Conservation (phyloP, 2,888 invertebrate genomes). For the Spilarctia lutea region DNA sequence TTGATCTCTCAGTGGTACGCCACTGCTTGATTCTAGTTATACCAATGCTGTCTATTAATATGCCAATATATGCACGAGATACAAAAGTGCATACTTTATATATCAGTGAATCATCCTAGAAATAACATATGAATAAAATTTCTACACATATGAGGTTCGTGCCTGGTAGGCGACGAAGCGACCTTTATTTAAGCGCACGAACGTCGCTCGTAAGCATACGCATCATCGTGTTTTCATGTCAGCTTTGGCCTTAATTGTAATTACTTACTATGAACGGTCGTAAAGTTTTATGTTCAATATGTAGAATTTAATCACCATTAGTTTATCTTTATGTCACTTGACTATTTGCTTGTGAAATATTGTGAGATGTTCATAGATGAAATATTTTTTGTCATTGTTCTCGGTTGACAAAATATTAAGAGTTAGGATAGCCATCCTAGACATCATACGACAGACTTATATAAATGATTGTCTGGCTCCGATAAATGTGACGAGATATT, state of each 20-base stretch:
- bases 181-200: constrained; percentile 1
- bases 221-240: constrained; percentile 18
- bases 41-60: neutral
- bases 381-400: constrained; percentile 47
- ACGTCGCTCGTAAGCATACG: neutral
- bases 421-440: constrained; percentile 32
- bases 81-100: neutral
- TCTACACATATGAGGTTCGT: neutral
- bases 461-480: constrained; percentile 35
- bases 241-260: constrained; percentile 22
- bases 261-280: constrained; percentile 16
- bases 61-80: neutral
- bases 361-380: constrained; percentile 17
- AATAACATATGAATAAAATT: neutral
- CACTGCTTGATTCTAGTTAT: too few species aligned
- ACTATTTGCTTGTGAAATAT: constrained; percentile 37
- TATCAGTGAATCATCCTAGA: neutral
- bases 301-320: constrained; percentile 33
- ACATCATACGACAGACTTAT: constrained; percentile 34
- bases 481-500: constrained; percentile 32
- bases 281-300: constrained; percentile 19
- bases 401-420: constrained; percentile 41
- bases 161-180: neutral
- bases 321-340: constrained; percentile 29
- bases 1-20: neutral